Evolutionary conservation across 2,797 vertebrate genomes (phyloP).

Genomic region (Decapterus maruadsi): DNA sequence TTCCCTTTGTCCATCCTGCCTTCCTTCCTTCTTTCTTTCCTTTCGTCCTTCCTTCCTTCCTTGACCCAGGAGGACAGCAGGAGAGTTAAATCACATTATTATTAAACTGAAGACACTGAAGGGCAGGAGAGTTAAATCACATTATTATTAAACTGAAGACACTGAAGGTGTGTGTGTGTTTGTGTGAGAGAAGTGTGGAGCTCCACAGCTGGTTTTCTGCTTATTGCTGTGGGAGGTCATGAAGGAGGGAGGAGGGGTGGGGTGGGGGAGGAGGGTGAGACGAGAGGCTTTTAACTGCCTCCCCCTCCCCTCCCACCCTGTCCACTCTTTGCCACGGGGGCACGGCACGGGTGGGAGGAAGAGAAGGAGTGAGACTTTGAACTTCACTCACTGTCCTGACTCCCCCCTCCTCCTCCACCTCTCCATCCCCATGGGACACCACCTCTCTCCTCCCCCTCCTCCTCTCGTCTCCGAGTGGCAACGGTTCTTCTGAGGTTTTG

Average conservation of each 20-base stretch:
- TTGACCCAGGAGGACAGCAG: no score
- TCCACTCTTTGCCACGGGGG: conserved; percentile 33
- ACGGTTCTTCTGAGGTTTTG: conserved; percentile 61
- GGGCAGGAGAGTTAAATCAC: no score
- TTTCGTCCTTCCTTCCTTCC: no score
- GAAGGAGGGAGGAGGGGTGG: no score
- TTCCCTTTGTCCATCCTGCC: no score
- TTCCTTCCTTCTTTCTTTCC: no score
- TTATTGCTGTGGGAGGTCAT: conserved; percentile 67
- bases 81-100: no score
- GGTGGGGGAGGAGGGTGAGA: conserved; percentile 45
- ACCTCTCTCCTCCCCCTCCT: neutral
- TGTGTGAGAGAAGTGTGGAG: conserved; percentile 55
- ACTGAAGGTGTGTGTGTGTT: neutral
- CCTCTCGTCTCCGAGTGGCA: conserved; percentile 46
- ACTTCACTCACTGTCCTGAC: conserved; percentile 53
- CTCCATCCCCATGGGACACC: neutral
- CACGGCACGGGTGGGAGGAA: conserved; percentile 35
- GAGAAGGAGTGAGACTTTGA: conserved; percentile 52
- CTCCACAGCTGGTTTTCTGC: conserved; percentile 78
- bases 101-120: no score
- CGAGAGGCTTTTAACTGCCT: conserved; percentile 72
- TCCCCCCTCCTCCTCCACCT: neutral
- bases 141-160: no score
- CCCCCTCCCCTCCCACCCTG: conserved; percentile 32